A percentile compares a stretch with the other conserved stretches of the same genome.
Evolutionary conservation across 1,140 invertebrate genomes (phyloP).

Genomic region (Chionoecetes opilio): DNA sequence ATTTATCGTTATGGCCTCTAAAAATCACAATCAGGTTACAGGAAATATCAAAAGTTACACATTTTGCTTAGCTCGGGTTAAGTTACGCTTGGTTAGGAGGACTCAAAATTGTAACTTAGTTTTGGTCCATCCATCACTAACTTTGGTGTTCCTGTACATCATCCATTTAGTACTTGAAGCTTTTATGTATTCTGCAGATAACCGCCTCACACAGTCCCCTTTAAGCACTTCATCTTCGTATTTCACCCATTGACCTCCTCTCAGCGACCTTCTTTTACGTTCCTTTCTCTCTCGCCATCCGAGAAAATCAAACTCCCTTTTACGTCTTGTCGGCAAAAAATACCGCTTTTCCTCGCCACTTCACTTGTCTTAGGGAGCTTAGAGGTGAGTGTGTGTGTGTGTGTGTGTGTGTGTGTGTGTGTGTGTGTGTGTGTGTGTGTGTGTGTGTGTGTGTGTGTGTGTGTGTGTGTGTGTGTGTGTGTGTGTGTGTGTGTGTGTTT

Average conservation of each 20-base stretch:
- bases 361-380: slow-evolving; percentile 2
- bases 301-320: neutral
- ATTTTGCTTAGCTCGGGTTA: too few species aligned
- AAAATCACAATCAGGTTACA: too few species aligned
- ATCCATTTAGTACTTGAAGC: neutral
- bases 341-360: neutral
- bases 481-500: too few species aligned
- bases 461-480: too few species aligned
- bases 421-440: neutral
- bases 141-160: neutral
- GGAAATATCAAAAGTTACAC: too few species aligned
- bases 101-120: too few species aligned
- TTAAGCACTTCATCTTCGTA: neutral
- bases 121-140: too few species aligned
- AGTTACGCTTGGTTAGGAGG: too few species aligned
- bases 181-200: neutral
- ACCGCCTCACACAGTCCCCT: neutral
- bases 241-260: neutral
- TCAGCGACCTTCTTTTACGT: too few species aligned
- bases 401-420: slow-evolving; percentile 56
- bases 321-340: slow-evolving; percentile 13
- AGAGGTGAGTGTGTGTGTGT: slow-evolving; percentile 17
- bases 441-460: neutral
- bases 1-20: too few species aligned
- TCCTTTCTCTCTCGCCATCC: neutral